phyloP scores from a whole-genome alignment of 2,797 vertebrate genomes.

The Peromyscus nudipes region DNA sequence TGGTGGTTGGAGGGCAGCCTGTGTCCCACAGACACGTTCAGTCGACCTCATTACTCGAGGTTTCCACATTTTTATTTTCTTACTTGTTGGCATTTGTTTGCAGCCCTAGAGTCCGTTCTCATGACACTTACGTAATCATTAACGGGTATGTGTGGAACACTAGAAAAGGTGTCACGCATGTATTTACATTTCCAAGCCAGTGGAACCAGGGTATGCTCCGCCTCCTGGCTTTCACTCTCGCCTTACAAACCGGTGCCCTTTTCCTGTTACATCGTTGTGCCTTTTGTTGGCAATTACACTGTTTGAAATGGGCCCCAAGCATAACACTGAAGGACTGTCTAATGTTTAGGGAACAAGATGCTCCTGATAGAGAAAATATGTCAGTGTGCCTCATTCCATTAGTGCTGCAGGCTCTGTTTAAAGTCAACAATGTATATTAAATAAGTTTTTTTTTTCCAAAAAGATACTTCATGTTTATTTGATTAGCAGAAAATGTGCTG shows the following conservation, averaged over 20 bases:
- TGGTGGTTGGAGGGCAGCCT: not conserved
- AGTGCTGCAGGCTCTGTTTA: not conserved
- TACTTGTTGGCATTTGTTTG: not conserved
- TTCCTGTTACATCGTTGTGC: not conserved
- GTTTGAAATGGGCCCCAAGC: not conserved
- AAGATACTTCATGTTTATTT: not conserved
- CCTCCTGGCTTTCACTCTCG: not conserved
- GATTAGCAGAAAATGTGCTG: not conserved
- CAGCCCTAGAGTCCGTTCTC: too few relatives aligned
- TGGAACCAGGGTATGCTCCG: rapidly evolving
- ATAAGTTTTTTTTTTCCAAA: not conserved
- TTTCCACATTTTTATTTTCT: not conserved
- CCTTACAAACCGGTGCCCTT: not conserved
- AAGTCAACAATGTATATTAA: not conserved
- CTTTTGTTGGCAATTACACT: not conserved
- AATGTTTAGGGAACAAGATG: not conserved
- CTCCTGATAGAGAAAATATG: not conserved
- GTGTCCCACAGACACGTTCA: not conserved
- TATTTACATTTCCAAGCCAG: too few relatives aligned
- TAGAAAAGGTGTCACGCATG: not conserved
- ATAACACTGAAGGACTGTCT: not conserved
- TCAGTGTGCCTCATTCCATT: not conserved
- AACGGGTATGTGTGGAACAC: not conserved
- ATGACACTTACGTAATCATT: not conserved
- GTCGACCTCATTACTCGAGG: rapidly evolving